Evolutionary conservation across 2,888 invertebrate genomes (phyloP).

Genomic region (Corbicula japonica): DNA sequence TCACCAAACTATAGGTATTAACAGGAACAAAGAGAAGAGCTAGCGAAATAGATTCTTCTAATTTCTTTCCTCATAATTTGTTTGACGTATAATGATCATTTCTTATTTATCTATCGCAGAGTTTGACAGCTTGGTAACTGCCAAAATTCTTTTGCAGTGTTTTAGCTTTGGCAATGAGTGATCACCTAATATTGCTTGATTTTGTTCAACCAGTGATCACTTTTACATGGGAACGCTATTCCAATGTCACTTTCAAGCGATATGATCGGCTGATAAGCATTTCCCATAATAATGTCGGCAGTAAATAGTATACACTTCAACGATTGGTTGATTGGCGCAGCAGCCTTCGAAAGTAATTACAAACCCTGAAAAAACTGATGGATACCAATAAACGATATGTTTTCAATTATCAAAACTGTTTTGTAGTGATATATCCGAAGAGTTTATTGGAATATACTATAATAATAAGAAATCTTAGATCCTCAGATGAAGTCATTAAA

Average conservation of each 20-base stretch:
- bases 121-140: constrained; percentile 54
- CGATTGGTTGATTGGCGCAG: constrained; percentile 60
- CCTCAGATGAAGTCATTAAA: constrained; percentile 19
- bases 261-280: constrained; percentile 63
- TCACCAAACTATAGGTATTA: constrained; percentile 31
- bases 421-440: constrained; percentile 33
- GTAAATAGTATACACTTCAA: constrained; percentile 59
- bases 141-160: constrained; percentile 48
- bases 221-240: constrained; percentile 66
- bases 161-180: constrained; percentile 41
- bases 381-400: constrained; percentile 46
- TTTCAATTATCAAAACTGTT: constrained; percentile 53
- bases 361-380: constrained; percentile 32
- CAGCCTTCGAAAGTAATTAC: constrained; percentile 54
- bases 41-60: constrained; percentile 48
- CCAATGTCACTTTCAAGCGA: constrained; percentile 63
- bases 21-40: constrained; percentile 39
- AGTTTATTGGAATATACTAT: constrained; percentile 30
- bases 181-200: constrained; percentile 53
- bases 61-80: constrained; percentile 60
- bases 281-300: constrained; percentile 54
- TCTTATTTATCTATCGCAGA: constrained; percentile 62
- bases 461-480: constrained; percentile 32
- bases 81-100: constrained; percentile 61
- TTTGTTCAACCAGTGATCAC: constrained; percentile 57